A percentile compares a stretch with the other conserved stretches of the same genome.
phyloP scores from a whole-genome alignment of 1,140 invertebrate species.

The Mercenaria mercenaria region DNA sequence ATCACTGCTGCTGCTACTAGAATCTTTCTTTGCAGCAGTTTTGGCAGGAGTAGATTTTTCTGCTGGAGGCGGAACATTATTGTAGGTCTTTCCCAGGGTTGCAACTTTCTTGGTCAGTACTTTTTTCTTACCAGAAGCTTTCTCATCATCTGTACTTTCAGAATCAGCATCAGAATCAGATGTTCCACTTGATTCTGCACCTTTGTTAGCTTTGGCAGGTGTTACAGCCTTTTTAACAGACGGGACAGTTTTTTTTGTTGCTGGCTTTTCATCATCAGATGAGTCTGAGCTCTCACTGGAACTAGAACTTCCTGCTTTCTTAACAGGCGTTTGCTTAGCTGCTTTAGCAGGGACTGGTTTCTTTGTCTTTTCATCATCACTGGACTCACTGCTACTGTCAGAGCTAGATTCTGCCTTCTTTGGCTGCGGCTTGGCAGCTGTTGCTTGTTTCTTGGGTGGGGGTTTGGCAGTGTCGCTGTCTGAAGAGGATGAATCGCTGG shows the following conservation, averaged over 20 bases:
- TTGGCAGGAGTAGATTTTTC: background rate
- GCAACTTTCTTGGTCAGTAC: conserved; percentile 56
- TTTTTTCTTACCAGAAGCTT: conserved; percentile 51
- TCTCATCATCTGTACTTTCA: conserved; percentile 71
- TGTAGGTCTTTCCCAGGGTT: conserved; percentile 40
- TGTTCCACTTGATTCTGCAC: conserved; percentile 53
- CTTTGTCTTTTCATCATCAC: conserved; percentile 28
- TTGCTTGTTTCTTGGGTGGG: conserved; percentile 15
- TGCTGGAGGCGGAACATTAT: conserved; percentile 66
- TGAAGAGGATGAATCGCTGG: conserved; percentile 9
- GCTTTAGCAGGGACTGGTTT: background rate
- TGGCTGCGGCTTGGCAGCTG: background rate
- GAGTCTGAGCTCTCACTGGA: conserved; percentile 46
- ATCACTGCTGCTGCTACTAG: conserved; percentile 42
- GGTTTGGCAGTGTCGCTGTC: conserved; percentile 42
- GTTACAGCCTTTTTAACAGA: background rate
- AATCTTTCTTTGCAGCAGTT: conserved; percentile 2
- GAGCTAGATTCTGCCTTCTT: conserved; percentile 51
- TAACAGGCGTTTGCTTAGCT: background rate
- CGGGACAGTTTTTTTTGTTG: background rate
- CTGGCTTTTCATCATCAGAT: conserved; percentile 33
- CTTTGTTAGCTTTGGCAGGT: background rate
- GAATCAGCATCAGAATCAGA: conserved; percentile 76
- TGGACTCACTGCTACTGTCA: conserved; percentile 49
- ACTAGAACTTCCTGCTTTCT: conserved; percentile 30